Base-by-base conservation (phyloP, 2,888 invertebrate genomes). In the Microplitis manilae region DNA sequence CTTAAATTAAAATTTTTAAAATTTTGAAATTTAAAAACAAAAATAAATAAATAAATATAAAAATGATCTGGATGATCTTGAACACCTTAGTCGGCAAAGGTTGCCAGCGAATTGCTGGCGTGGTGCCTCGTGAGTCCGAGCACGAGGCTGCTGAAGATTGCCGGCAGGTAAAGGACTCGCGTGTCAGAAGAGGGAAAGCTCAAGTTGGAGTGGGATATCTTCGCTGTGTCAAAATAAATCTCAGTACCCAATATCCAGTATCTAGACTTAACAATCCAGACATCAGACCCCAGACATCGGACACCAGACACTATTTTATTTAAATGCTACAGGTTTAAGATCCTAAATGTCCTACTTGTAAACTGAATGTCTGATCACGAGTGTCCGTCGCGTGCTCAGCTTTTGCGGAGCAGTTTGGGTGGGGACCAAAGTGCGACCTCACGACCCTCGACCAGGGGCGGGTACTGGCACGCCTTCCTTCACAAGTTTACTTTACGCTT, bases 101-200 rank as follows among this genome's bases (percentile, higher is more conserved):
- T 30, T 60, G 68, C 9, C 17, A 68, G 39, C 72, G 76, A 71
- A 75, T 75, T 68, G 76, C 77, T 76, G 75, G 67, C 30, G 30
- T 30, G 30, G 30, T 30, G 30, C 30, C 30, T 30, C 30, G 30
- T 30, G 30, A 30, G 30, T 73, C 60, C 82, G 80, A 75, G 77
- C 85, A 84, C 83, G 84, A 81, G 83, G 81, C 80, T 83, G 81
- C 82, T 30, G 30, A 30, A 80, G 85, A 81, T 77, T 83, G 83
- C 84, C 82, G 83, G 79, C 81, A 81, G 83, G 79, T 81, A 81
- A 78, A 75, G 78, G 77, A 79, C 79, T 80, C 80, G 81, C 81
- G 81, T 79, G 79, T 79, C 81, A 70, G 69, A 40, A 41, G 59
- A 65, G 68, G 41, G 62, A 50, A 38, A 68, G 77, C 64, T 70